Percentiles rank a stretch among this genome's conserved stretches.
These are phyloP conservation scores for Mastacembelus armatus DNA, from an alignment of 2,797 vertebrate genomes.

Conservation along the genomic window DNA sequence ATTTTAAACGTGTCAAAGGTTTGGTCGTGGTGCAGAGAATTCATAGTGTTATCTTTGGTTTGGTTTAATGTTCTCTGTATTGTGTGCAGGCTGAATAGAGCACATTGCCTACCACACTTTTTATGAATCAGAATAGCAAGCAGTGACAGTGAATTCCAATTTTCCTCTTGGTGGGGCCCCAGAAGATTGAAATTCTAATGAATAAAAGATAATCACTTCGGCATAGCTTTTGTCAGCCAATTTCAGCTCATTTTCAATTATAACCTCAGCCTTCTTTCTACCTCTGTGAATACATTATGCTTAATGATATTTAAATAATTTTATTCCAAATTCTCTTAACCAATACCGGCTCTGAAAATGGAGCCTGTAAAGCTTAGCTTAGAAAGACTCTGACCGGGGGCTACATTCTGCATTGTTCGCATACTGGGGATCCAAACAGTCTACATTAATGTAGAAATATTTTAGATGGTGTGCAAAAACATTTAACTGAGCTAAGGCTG, in stretches of 20 bases:
- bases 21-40: constrained; percentile 13
- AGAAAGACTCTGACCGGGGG: constrained; percentile 12
- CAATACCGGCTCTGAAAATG: constrained; percentile 21
- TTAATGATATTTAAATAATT: constrained; percentile 57
- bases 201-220: no score
- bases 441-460: constrained; percentile 25
- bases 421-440: constrained; percentile 8
- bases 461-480: no score
- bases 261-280: constrained; percentile 43
- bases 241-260: constrained; percentile 79
- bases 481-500: no score
- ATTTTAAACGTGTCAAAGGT: constrained; percentile 25
- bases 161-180: constrained; percentile 64
- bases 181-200: constrained; percentile 78
- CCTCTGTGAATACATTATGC: constrained; percentile 60
- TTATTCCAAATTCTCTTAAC: constrained; percentile 15
- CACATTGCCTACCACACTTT: constrained; percentile 45
- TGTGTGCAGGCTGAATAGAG: constrained; percentile 40
- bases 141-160: constrained; percentile 76
- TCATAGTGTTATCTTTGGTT: constrained; percentile 39
- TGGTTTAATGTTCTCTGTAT: constrained; percentile 38
- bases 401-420: constrained; percentile 24
- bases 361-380: constrained; percentile 27
- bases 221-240: constrained; percentile 73
- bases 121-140: constrained; percentile 61